phyloP scores from a whole-genome alignment of 2,888 invertebrate species.

The Rhimphoctona megacephalus region DNA sequence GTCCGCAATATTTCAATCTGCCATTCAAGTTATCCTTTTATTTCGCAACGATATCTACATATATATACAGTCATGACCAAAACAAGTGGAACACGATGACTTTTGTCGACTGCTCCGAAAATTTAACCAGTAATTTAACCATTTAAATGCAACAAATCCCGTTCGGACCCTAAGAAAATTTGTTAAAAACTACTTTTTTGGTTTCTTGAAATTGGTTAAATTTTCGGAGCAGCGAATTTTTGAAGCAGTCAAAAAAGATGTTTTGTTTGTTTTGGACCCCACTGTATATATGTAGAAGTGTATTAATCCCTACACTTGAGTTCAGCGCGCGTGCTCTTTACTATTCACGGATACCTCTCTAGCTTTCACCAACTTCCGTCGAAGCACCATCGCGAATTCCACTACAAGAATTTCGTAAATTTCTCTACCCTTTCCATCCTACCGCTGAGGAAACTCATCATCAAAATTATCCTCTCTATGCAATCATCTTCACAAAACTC shows the following conservation, averaged over 20 bases:
- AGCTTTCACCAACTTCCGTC: conserved; percentile 40
- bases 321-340: not conserved
- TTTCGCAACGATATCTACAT: not conserved
- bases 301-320: conserved; percentile 30
- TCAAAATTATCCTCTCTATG: conserved; percentile 18
- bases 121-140: not conserved
- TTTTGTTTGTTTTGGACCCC: not conserved
- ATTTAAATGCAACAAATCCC: not conserved
- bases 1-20: conserved; percentile 28
- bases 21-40: conserved; percentile 29
- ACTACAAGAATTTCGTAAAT: conserved; percentile 58
- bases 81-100: not conserved
- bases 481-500: conserved; percentile 9
- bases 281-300: not conserved
- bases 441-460: conserved; percentile 34
- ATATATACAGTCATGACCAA: not conserved
- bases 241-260: not conserved
- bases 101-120: not conserved
- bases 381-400: conserved; percentile 46
- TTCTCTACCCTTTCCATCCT: conserved; percentile 1
- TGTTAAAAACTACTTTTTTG: not conserved
- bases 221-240: not conserved
- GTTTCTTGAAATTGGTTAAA: not conserved
- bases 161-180: not conserved
- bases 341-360: conserved; percentile 37